These are phyloP conservation scores for Heteronetta atricapilla DNA, from an alignment of 2,113 vertebrate genomes.

Conservation along the genomic window DNA sequence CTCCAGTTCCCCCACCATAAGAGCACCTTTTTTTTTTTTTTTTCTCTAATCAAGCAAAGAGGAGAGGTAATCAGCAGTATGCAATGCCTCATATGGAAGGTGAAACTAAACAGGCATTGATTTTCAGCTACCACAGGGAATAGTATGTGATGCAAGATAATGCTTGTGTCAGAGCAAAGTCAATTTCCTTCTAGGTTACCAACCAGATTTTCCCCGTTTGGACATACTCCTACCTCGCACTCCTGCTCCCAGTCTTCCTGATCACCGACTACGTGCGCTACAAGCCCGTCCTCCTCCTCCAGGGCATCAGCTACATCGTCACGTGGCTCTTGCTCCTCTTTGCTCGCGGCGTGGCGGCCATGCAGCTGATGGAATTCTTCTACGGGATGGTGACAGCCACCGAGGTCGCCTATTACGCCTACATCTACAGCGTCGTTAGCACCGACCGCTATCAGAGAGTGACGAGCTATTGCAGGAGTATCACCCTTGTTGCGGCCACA, in stretches of 20 bases:
- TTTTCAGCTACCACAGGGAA: background rate
- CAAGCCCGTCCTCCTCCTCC: slow-evolving; percentile 88
- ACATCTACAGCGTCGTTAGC: slow-evolving; percentile 92
- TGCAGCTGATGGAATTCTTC: slow-evolving; percentile 86
- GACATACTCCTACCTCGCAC: slow-evolving; percentile 88
- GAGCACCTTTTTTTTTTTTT: background rate
- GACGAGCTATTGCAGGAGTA: slow-evolving; percentile 85
- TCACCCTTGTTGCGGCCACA: slow-evolving; percentile 85
- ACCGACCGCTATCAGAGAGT: slow-evolving; percentile 83
- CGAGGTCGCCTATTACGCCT: slow-evolving; percentile 92
- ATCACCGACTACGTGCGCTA: slow-evolving; percentile 90
- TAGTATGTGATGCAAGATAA: background rate
- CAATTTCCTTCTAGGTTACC: slow-evolving; percentile 75
- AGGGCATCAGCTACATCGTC: slow-evolving; percentile 67
- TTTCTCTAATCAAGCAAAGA: background rate
- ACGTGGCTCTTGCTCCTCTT: slow-evolving; percentile 83
- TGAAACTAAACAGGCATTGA: background rate
- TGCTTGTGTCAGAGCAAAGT: too few species aligned
- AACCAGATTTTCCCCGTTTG: slow-evolving; percentile 87
- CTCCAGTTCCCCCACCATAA: background rate
- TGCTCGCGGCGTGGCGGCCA: slow-evolving; percentile 73
- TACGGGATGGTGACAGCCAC: slow-evolving; percentile 84
- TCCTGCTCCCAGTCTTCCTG: slow-evolving; percentile 86
- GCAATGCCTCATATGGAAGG: fast-evolving
- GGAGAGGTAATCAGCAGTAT: background rate